phyloP scores from a whole-genome alignment of 1,140 invertebrate species.

The Drosophila arawakana region DNA sequence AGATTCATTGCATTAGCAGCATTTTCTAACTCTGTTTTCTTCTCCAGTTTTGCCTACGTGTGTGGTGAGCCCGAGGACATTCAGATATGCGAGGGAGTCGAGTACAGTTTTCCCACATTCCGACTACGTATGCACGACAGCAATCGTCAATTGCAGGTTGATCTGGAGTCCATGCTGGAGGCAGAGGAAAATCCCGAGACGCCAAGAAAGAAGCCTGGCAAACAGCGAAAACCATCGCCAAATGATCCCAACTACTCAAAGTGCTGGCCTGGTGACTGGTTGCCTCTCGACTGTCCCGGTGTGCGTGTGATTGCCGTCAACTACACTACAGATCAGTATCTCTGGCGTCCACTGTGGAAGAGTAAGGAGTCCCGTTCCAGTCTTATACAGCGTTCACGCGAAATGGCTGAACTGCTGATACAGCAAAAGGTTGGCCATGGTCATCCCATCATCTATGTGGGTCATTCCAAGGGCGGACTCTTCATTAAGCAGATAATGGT shows the following conservation, averaged over 20 bases:
- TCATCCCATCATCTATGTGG: constrained; percentile 89
- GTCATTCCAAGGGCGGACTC: constrained; percentile 89
- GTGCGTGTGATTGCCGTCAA: constrained; percentile 89
- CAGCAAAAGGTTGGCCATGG: constrained; percentile 86
- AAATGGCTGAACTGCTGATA: constrained; percentile 88
- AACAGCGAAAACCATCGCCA: constrained; percentile 56
- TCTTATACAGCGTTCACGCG: constrained; percentile 87
- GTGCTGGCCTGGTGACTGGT: constrained; percentile 90
- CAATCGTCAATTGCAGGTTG: constrained; percentile 52
- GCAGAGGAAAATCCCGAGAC: constrained; percentile 27
- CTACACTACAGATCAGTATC: constrained; percentile 89
- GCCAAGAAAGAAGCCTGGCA: constrained; percentile 28
- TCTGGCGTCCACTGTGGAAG: constrained; percentile 89
- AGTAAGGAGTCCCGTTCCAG: constrained; percentile 87
- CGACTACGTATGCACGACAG: constrained; percentile 76
- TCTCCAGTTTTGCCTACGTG: constrained; percentile 62
- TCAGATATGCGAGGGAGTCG: constrained; percentile 76
- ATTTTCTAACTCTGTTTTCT: not conserved
- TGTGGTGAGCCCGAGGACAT: constrained; percentile 72
- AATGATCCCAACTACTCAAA: constrained; percentile 85
- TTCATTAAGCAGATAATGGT: constrained; percentile 90
- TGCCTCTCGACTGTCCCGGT: constrained; percentile 88
- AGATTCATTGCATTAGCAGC: too few species aligned
- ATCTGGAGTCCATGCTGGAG: constrained; percentile 67
- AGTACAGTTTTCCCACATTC: constrained; percentile 82